Conservation (phyloP, 1,140 invertebrate species). For the Branchinecta lindahli region DNA sequence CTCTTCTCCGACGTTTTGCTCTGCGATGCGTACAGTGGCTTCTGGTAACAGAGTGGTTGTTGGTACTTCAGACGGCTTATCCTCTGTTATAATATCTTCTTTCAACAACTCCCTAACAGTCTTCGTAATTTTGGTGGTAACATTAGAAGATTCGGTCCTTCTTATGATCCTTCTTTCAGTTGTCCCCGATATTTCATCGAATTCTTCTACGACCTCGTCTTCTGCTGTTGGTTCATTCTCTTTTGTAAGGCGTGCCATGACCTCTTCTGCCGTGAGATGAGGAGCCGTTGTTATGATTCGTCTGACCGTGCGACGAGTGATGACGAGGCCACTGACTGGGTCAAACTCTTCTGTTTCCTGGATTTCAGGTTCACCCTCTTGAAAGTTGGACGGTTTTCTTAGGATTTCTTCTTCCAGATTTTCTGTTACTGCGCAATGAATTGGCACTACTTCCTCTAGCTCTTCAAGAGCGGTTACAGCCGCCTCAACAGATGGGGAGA, state of each 20-base stretch:
- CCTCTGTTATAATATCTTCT: neutral
- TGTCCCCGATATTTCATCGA: conserved; percentile 18
- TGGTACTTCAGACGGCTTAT: too few relatives aligned
- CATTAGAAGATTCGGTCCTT: neutral
- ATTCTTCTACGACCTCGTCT: conserved; percentile 23
- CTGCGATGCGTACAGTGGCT: too few relatives aligned
- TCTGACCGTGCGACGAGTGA: neutral
- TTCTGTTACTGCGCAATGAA: too few relatives aligned
- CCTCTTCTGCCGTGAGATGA: neutral
- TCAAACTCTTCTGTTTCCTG: conserved; percentile 1
- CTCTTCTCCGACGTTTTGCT: too few relatives aligned
- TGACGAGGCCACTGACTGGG: neutral
- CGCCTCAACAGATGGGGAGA: too few relatives aligned
- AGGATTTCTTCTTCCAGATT: too few relatives aligned
- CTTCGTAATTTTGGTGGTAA: neutral
- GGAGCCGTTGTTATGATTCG: neutral
- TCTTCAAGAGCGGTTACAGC: too few relatives aligned
- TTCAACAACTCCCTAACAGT: neutral
- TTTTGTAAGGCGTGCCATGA: neutral
- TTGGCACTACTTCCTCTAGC: too few relatives aligned
- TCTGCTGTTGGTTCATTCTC: neutral
- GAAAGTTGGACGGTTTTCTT: neutral
- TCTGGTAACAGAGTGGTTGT: too few relatives aligned
- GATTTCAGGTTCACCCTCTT: neutral
- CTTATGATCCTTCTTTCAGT: conserved; percentile 4